Evolutionary conservation across 2,888 invertebrate species (phyloP).

Genomic region (Apamea anceps): DNA sequence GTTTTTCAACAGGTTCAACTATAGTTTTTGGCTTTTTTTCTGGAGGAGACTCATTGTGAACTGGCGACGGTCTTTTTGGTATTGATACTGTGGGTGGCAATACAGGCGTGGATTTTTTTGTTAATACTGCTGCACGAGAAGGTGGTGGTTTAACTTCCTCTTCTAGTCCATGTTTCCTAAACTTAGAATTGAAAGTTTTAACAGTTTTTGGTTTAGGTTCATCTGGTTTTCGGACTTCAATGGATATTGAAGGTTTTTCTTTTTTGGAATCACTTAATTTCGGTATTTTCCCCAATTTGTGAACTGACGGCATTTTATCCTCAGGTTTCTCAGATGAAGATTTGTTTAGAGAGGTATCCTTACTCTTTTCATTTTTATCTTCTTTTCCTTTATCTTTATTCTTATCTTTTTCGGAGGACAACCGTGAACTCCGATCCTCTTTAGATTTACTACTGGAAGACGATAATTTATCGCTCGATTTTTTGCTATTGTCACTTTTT

Average conservation of each 20-base stretch:
- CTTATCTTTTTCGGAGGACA: conserved; percentile 77
- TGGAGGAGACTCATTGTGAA: conserved; percentile 89
- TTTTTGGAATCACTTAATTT: conserved; percentile 91
- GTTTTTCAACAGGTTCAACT: conserved; percentile 91
- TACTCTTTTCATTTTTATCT: conserved; percentile 70
- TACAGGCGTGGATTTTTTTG: conserved; percentile 87
- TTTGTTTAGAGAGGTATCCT: conserved; percentile 76
- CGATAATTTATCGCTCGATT: conserved; percentile 77
- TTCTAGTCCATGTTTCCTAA: conserved; percentile 97
- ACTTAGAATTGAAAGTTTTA: conserved; percentile 97
- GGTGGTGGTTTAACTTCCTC: conserved; percentile 97
- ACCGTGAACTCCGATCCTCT: conserved; percentile 77
- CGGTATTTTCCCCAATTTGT: conserved; percentile 94
- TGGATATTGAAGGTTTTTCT: conserved; percentile 95
- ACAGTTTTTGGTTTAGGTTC: conserved; percentile 96
- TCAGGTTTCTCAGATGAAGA: conserved; percentile 91
- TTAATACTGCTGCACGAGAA: conserved; percentile 92
- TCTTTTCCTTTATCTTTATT: conserved; percentile 76
- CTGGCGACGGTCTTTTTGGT: conserved; percentile 88
- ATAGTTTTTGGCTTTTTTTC: conserved; percentile 95
- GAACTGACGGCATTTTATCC: conserved; percentile 92
- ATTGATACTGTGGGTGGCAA: conserved; percentile 85
- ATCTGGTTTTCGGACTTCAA: conserved; percentile 94
- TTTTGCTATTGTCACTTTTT: conserved; percentile 82
- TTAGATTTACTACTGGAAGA: conserved; percentile 81